Percentiles rank a stretch among this genome's conserved stretches.
Evolutionary conservation across 1,140 invertebrate genomes (phyloP).

Genomic region (Ooceraea biroi): DNA sequence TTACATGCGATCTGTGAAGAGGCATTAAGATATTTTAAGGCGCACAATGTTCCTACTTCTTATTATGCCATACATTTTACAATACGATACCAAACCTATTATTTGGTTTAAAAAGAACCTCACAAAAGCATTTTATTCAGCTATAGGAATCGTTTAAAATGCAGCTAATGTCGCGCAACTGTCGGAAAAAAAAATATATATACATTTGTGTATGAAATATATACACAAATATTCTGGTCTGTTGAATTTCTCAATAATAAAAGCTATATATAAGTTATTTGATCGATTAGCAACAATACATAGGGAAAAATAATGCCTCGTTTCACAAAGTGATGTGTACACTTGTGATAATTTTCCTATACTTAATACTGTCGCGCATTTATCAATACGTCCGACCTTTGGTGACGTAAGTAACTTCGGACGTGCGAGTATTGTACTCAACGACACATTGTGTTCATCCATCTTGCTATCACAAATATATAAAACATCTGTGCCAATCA

Average conservation of each 20-base stretch:
- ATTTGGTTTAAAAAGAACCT: background rate
- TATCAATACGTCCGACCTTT: conserved; percentile 2
- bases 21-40: conserved; percentile 40
- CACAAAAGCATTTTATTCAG: background rate
- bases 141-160: background rate
- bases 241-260: conserved; percentile 1
- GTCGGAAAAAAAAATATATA: background rate
- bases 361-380: conserved; percentile 9
- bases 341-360: conserved; percentile 46
- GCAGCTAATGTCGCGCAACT: background rate
- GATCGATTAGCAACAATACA: background rate
- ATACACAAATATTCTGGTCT: background rate
- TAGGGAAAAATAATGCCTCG: conserved; percentile 3
- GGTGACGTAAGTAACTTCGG: background rate
- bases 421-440: background rate
- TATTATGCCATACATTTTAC: no score
- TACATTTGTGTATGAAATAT: no score
- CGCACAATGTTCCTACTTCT: conserved; percentile 11
- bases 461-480: background rate
- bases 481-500: conserved; percentile 1
- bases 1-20: conserved; percentile 25
- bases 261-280: background rate
- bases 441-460: conserved; percentile 11
- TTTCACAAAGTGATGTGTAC: conserved; percentile 29
- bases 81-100: background rate